Evolutionary conservation across 37 sponge, comb jelly and placozoan species (phyloP), one percentile per base, ranked within the genome.

Genomic region (Crambe crambe): DNA sequence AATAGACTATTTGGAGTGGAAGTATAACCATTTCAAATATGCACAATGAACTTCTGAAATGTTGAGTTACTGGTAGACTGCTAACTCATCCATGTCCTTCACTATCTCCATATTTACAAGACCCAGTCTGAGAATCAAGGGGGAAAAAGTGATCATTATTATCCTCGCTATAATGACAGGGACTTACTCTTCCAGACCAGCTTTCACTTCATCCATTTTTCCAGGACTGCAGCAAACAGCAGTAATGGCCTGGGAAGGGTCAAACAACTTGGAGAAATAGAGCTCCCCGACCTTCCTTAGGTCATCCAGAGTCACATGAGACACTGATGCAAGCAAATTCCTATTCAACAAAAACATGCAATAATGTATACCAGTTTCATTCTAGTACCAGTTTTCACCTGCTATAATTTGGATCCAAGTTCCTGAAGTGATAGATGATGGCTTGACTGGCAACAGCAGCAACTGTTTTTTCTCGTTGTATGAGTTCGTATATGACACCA

Each of bases 181-280:
- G 26, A 25, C 94, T 94, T 63, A 87, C 95, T 32, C 42, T 44
- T 78, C 69, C 60, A 96, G 78, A 8, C 87, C 79, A 2, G 54
- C 67, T 73, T 47, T 80, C 44, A 96, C 76, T 37, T 93, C 91
- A 36, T 78, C 57, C 0, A 87, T 88, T 54, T 96, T 96, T 32
- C 77, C 79, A 47, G 94, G 85, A 60, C 87, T 96, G 57, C 95
- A 93, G 59, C 91, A 87, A 37, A 96, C 80, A n/a, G 85, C 91
- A 58, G 91, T 90, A 20, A 58, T 62, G 15, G 89, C 36, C 10
- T 40, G 21, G 17, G 34, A 21, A 10, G 89, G 85, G 37, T 85
- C 83, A 69, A 96, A 93, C 65, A 96, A 41, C 42, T 32, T 40
- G 3, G 72, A 47, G 47, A 96, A 89, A 80, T 96, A 96, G 42